Evolutionary conservation across 2,888 invertebrate genomes (phyloP), one percentile per base, ranked within the genome.

Genomic region (Gnatocerus cornutus): DNA sequence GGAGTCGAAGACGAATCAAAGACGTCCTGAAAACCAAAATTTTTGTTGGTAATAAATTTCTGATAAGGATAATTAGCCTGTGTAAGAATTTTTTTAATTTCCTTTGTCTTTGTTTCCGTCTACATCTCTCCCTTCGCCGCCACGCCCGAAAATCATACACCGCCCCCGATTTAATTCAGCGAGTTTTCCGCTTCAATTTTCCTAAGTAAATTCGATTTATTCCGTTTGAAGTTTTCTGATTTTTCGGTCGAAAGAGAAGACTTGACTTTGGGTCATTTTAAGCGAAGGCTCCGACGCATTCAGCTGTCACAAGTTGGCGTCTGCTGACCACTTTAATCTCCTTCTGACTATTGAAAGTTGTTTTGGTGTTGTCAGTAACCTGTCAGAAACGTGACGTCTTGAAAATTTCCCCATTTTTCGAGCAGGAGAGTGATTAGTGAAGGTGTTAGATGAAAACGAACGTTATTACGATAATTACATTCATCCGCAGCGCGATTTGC

Each of bases 311-410:
- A 68, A 72, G 65, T 72, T 71, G 37, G 69, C 72, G 45, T 61
- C 66, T 55, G 65, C 68, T 67, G 74, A 72, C 73, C 73, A 72
- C 70, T 73, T 74, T 74, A 74, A 74, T 74, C 73, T 73, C 63
- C 56, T 74, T 73, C 66, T 10, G 62, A 50, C 56, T 53, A 62
- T 64, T 50, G 69, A 66, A 59, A 63, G 66, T 66, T 71, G 46
- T 64, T 50, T 56, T 63, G 58, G 37, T 41, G 37, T 21, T 21
- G 21, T 21, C 21, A 21, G n/a, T n/a, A n/a, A 21, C 2, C 21
- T 4, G 21, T 21, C 21, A 1, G 21, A 4, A 21, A 21, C 21
- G 21, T 1, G 21, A 21, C 1, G 4, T 10, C 43, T 1, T 13
- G 12, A 43, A 10, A 43, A 43, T 43, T 43, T 43, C 3, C 7